A percentile compares a stretch with the other conserved stretches of the same genome.
phyloP scores from a whole-genome alignment of 2,888 invertebrate genomes.

The Phyllotreta cruciferae region DNA sequence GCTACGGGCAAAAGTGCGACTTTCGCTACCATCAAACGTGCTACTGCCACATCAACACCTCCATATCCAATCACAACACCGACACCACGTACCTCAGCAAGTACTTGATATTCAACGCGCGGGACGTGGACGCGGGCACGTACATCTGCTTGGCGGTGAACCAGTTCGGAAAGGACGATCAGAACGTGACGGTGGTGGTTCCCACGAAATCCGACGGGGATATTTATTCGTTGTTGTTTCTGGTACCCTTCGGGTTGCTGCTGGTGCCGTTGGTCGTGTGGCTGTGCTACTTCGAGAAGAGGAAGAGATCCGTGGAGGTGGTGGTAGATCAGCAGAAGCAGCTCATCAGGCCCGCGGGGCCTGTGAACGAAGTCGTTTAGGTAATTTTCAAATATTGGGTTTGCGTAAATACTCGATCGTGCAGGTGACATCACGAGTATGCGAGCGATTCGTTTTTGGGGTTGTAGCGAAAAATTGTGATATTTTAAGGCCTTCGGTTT shows the following conservation, averaged over 20 bases:
- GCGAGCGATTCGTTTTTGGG: no score
- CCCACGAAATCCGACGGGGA: slow-evolving; percentile 40
- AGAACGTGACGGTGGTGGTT: slow-evolving; percentile 50
- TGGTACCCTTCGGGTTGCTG: slow-evolving; percentile 53
- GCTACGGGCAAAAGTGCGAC: slow-evolving; percentile 51
- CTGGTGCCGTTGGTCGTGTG: slow-evolving; percentile 53
- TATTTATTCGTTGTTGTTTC: slow-evolving; percentile 52
- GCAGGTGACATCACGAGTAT: no score
- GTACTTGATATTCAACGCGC: slow-evolving; percentile 53
- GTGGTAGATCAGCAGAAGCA: slow-evolving; percentile 43
- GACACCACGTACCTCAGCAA: slow-evolving; percentile 54
- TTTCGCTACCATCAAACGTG: slow-evolving; percentile 49
- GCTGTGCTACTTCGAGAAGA: slow-evolving; percentile 54
- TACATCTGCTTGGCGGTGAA: slow-evolving; percentile 56
- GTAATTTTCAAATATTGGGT: background rate
- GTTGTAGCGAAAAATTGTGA: no score
- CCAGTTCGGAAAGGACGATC: slow-evolving; percentile 51
- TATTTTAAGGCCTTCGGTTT: no score
- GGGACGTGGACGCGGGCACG: slow-evolving; percentile 52
- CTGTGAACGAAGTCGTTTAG: slow-evolving; percentile 32
- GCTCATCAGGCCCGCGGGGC: slow-evolving; percentile 40
- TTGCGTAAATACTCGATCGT: no score
- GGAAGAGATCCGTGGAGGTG: slow-evolving; percentile 42
- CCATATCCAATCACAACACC: slow-evolving; percentile 45
- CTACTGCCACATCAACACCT: slow-evolving; percentile 50